Percentiles rank a stretch among this genome's conserved stretches.
These are phyloP conservation scores for Drosophila nr. perissopoda DNA, from an alignment of 2,888 invertebrate genomes.

Conservation along the genomic window DNA sequence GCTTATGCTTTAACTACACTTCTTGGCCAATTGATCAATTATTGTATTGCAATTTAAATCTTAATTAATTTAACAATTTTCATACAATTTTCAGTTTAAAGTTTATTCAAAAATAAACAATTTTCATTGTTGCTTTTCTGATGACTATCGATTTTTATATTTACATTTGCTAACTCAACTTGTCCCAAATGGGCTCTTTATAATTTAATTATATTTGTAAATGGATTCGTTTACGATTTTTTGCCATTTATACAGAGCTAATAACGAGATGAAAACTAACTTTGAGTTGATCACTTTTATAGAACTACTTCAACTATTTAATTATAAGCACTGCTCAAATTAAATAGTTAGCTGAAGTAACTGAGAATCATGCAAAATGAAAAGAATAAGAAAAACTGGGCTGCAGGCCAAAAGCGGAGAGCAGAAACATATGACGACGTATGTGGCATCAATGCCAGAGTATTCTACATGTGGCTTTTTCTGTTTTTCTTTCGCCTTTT, in stretches of 20 bases:
- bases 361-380: not conserved
- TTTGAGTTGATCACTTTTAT: not conserved
- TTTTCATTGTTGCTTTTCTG: not conserved
- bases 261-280: not conserved
- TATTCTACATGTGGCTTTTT: constrained; percentile 1
- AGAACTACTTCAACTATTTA: no score
- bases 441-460: constrained; percentile 53
- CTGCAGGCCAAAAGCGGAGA: constrained; percentile 23
- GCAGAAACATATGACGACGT: constrained; percentile 51
- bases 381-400: constrained; percentile 1
- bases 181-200: not conserved
- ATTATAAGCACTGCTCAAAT: constrained; percentile 17
- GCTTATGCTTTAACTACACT: not conserved
- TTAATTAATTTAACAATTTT: not conserved
- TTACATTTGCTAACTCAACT: not conserved
- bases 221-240: not conserved
- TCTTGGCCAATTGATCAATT: not conserved
- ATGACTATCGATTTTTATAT: not conserved
- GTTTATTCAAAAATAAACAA: not conserved
- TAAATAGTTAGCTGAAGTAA: constrained; percentile 27
- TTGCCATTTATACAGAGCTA: no score
- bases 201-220: not conserved
- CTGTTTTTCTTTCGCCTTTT: not conserved
- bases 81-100: not conserved
- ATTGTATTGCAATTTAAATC: not conserved